Evolutionary conservation across 2,888 invertebrate genomes (phyloP).

Genomic region (Campaea margaritaria): DNA sequence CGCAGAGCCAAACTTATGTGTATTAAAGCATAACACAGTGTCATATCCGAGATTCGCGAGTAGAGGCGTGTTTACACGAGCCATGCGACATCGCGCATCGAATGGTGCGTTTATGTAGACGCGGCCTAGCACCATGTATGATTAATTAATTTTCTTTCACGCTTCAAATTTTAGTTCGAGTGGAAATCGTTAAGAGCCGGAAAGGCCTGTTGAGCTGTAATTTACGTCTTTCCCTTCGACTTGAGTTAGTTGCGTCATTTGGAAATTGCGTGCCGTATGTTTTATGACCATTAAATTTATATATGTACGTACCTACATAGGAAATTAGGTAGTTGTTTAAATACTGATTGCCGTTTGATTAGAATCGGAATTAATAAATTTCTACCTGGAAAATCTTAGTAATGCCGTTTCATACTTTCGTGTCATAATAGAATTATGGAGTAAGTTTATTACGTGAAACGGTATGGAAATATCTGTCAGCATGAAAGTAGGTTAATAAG

Average conservation of each 20-base stretch:
- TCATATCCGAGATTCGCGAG: conserved; percentile 32
- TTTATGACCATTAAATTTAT: conserved; percentile 78
- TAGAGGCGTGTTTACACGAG: conserved; percentile 27
- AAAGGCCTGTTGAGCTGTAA: conserved; percentile 81
- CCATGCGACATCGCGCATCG: conserved; percentile 25
- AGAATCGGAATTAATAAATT: conserved; percentile 65
- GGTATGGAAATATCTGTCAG: conserved; percentile 37
- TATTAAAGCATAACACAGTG: conserved; percentile 33
- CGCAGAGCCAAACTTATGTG: conserved; percentile 33
- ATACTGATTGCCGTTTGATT: conserved; percentile 73
- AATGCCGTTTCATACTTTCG: conserved; percentile 32
- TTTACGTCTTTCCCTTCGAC: conserved; percentile 76
- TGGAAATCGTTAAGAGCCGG: conserved; percentile 79
- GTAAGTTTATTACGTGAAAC: conserved; percentile 35
- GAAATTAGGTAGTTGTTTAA: conserved; percentile 79
- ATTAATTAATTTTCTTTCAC: conserved; percentile 83
- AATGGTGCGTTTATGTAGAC: conserved; percentile 43
- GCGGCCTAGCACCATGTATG: conserved; percentile 63
- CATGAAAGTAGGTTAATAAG: conserved; percentile 44
- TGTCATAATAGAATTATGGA: conserved; percentile 37
- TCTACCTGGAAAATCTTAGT: conserved; percentile 50
- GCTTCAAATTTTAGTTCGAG: conserved; percentile 75
- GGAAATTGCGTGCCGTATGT: conserved; percentile 74
- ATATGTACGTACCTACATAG: conserved; percentile 66
- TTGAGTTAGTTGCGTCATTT: conserved; percentile 76